Percentiles rank a stretch among this genome's conserved stretches.
Conservation (phyloP, 2,888 invertebrate species). For the Alsophila aescularia region DNA sequence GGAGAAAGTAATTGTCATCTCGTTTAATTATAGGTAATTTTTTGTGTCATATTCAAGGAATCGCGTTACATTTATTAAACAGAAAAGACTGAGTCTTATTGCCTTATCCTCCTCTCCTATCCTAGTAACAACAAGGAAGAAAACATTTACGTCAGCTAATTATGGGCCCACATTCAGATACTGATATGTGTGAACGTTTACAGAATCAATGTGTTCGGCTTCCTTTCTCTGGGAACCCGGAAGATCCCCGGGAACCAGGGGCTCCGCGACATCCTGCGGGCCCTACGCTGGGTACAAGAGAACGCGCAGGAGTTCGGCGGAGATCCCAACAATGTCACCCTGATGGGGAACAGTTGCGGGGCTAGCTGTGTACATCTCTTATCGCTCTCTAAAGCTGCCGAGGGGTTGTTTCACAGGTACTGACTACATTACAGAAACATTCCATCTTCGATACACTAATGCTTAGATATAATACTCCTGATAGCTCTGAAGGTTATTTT, state of each 20-base stretch:
- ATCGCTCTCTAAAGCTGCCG: constrained; percentile 57
- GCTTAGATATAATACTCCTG: too few species aligned
- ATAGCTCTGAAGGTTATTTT: too few species aligned
- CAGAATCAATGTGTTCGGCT: constrained; percentile 53
- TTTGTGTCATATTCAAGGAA: too few species aligned
- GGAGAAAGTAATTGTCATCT: constrained; percentile 57
- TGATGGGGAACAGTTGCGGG: constrained; percentile 76
- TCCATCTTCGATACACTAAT: neutral
- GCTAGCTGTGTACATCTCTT: constrained; percentile 63
- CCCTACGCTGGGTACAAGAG: constrained; percentile 50
- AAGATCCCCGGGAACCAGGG: constrained; percentile 55
- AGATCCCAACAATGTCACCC: constrained; percentile 66
- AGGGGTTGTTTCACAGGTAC: constrained; percentile 60
- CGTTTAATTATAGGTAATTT: constrained; percentile 66
- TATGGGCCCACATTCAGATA: too few species aligned
- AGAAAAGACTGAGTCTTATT: too few species aligned
- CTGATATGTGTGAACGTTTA: neutral
- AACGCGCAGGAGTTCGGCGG: constrained; percentile 71
- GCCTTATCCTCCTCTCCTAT: too few species aligned
- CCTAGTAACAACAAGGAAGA: too few species aligned
- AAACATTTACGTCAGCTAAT: too few species aligned
- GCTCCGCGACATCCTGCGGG: constrained; percentile 46
- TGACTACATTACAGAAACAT: neutral
- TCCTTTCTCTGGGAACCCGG: constrained; percentile 48
- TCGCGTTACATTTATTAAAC: too few species aligned